Conservation (phyloP, 35 echinoderm and acorn worm genomes). For the Lytechinus variegatus region DNA sequence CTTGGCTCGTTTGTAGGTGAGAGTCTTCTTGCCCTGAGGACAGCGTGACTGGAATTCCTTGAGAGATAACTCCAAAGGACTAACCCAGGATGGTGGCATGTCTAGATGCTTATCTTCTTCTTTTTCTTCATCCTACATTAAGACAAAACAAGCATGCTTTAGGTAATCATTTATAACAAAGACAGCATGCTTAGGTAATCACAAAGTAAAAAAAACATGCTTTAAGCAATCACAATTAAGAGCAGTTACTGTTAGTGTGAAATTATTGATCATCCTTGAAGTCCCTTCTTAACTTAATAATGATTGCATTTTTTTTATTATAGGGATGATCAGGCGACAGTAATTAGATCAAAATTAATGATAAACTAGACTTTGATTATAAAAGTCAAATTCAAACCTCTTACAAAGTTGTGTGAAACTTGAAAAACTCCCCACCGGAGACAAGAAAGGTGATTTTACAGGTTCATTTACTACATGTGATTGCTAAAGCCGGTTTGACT, state of each 20-base stretch:
- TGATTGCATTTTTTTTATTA: neutral
- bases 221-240: neutral
- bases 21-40: constrained; percentile 90
- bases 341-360: neutral
- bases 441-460: too few relatives aligned
- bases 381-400: too few relatives aligned
- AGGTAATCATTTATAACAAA: too few relatives aligned
- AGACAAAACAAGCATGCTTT: neutral
- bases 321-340: neutral
- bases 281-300: neutral
- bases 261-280: neutral
- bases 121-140: constrained; percentile 86
- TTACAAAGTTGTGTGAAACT: too few relatives aligned
- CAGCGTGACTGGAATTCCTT: constrained; percentile 92
- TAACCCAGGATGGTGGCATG: constrained; percentile 93
- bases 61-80: constrained; percentile 64
- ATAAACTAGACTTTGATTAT: too few relatives aligned
- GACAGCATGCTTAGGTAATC: too few relatives aligned
- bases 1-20: constrained; percentile 87
- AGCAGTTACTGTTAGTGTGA: neutral
- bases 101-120: constrained; percentile 97
- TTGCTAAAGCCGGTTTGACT: too few relatives aligned
- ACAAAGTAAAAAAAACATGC: too few relatives aligned
- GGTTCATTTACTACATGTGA: too few relatives aligned
- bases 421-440: too few relatives aligned